phyloP scores from a whole-genome alignment of 2,888 invertebrate genomes.

The Diaperis boleti region DNA sequence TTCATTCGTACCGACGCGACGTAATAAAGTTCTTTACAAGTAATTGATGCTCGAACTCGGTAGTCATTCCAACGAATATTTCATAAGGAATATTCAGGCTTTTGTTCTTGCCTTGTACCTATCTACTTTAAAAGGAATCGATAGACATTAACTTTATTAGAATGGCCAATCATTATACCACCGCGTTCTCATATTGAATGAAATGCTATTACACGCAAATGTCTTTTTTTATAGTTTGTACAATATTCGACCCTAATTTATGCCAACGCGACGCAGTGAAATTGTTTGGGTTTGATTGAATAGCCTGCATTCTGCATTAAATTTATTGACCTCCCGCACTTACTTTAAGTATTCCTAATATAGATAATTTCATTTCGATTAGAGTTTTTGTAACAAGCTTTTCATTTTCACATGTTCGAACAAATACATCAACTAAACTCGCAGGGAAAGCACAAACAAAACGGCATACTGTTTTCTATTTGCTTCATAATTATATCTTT shows the following conservation, averaged over 20 bases:
- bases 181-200: conserved; percentile 41
- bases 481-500: no score
- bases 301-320: no score
- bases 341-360: conserved; percentile 16
- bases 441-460: no score
- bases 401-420: no score
- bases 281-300: conserved; percentile 13
- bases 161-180: conserved; percentile 43
- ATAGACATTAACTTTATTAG: conserved; percentile 47
- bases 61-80: conserved; percentile 39
- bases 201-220: conserved; percentile 24
- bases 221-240: no score
- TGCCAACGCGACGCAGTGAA: conserved; percentile 10
- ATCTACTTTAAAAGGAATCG: conserved; percentile 46
- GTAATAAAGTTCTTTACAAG: conserved; percentile 24
- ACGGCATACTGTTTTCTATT: no score
- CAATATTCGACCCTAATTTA: conserved; percentile 20
- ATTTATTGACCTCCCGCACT: no score
- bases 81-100: conserved; percentile 48
- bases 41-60: conserved; percentile 18
- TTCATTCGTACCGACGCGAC: conserved; percentile 31
- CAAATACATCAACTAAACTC: no score
- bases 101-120: conserved; percentile 45
- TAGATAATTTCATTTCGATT: conserved; percentile 21
- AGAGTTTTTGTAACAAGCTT: no score